phyloP scores from a whole-genome alignment of 2,888 invertebrate genomes.

The Lochmaea capreae region DNA sequence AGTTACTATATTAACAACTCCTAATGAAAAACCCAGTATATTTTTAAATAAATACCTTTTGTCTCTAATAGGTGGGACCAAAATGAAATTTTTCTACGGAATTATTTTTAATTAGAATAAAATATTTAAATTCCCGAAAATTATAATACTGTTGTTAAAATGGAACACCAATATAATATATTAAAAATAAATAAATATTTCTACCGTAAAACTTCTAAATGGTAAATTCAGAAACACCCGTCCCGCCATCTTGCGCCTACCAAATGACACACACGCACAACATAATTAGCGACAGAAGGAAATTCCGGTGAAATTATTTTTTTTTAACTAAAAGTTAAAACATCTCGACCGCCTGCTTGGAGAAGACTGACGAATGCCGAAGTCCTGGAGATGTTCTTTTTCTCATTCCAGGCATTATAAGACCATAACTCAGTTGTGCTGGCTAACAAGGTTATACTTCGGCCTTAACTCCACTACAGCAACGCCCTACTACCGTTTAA shows the following conservation, averaged over 20 bases:
- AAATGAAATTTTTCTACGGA: no score
- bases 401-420: constrained; percentile 66
- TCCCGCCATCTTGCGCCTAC: constrained; percentile 9
- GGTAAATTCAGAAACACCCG: no score
- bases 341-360: constrained; percentile 57
- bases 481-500: constrained; percentile 62
- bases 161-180: no score
- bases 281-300: neutral
- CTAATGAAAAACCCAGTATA: no score
- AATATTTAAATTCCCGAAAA: no score
- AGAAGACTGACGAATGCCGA: constrained; percentile 62
- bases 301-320: neutral
- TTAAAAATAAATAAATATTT: no score
- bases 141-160: no score
- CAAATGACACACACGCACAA: neutral
- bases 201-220: neutral
- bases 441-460: constrained; percentile 68
- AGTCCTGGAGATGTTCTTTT: constrained; percentile 58
- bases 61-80: no score
- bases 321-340: constrained; percentile 38
- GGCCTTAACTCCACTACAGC: constrained; percentile 63
- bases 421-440: constrained; percentile 66
- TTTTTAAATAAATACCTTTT: no score
- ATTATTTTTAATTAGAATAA: no score
- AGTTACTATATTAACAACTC: no score